Evolutionary conservation across 35 echinoderm and acorn worm species (phyloP).

Genomic region (Eucidaris tribuloides): DNA sequence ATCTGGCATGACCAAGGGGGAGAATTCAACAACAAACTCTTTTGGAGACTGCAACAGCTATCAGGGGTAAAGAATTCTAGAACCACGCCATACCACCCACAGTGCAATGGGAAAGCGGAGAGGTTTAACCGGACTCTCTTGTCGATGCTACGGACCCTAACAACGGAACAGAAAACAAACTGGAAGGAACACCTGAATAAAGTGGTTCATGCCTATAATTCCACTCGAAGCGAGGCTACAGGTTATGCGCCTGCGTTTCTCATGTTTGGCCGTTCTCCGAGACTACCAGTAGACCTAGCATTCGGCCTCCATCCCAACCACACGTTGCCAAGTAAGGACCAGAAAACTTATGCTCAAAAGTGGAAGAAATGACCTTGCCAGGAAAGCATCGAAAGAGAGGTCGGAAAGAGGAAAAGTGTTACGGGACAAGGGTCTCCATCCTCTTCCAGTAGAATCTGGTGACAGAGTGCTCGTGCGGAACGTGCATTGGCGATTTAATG

Average conservation of each 20-base stretch:
- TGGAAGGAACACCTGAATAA: slow-evolving; percentile 56
- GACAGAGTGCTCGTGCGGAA: slow-evolving; percentile 66
- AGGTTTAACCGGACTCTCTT: slow-evolving; percentile 34
- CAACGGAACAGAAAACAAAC: slow-evolving; percentile 52
- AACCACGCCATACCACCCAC: slow-evolving; percentile 66
- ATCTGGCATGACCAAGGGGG: slow-evolving; percentile 63
- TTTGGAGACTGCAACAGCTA: slow-evolving; percentile 20
- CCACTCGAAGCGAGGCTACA: slow-evolving; percentile 47
- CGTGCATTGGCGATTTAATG: too few relatives aligned
- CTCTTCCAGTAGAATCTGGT: slow-evolving; percentile 25
- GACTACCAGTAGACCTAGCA: slow-evolving; percentile 52
- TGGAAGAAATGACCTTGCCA: slow-evolving; percentile 52
- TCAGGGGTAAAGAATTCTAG: slow-evolving; percentile 29
- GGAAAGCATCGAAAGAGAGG: not conserved
- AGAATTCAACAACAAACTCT: slow-evolving; percentile 50
- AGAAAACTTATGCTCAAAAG: slow-evolving; percentile 31
- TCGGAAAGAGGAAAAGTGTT: not conserved
- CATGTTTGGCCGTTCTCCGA: slow-evolving; percentile 38
- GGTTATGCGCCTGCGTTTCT: slow-evolving; percentile 56
- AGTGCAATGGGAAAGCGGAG: slow-evolving; percentile 49
- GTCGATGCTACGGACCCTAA: slow-evolving; percentile 28
- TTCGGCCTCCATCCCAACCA: slow-evolving; percentile 11
- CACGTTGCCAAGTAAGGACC: not conserved
- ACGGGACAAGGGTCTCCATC: not conserved
- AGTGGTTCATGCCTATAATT: slow-evolving; percentile 63